These are phyloP conservation scores for Enteromius afrohamiltoni DNA, from an alignment of 2,797 vertebrate species.

Conservation along the genomic window DNA sequence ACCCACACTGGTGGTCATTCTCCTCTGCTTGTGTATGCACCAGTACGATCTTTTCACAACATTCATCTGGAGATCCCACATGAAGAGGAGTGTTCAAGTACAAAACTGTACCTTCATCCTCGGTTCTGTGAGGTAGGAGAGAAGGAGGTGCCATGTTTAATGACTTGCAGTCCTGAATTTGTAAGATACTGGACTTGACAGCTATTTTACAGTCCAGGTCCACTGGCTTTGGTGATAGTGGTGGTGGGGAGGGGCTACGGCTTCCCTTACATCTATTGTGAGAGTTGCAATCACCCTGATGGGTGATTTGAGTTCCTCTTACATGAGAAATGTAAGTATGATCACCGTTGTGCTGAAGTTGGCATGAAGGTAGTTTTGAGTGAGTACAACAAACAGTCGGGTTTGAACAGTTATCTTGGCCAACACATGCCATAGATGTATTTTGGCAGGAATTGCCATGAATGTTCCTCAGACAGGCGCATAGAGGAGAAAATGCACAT, in stretches of 20 bases:
- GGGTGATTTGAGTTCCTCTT: slow-evolving; percentile 62
- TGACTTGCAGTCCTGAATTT: slow-evolving; percentile 70
- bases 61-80: slow-evolving; percentile 5
- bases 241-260: slow-evolving; percentile 86
- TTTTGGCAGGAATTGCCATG: slow-evolving; percentile 84
- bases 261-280: slow-evolving; percentile 75
- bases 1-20: slow-evolving; percentile 68
- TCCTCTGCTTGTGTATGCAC: slow-evolving; percentile 25
- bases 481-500: slow-evolving; percentile 72
- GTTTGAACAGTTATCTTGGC: slow-evolving; percentile 73
- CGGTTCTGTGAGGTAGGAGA: slow-evolving; percentile 82
- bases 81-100: background rate
- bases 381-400: slow-evolving; percentile 76
- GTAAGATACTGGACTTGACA: slow-evolving; percentile 69
- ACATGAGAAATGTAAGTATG: slow-evolving; percentile 61
- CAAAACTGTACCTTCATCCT: slow-evolving; percentile 54
- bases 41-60: background rate
- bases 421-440: slow-evolving; percentile 76
- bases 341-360: slow-evolving; percentile 67
- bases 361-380: slow-evolving; percentile 73
- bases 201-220: slow-evolving; percentile 78
- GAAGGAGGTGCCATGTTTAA: slow-evolving; percentile 79
- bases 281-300: slow-evolving; percentile 67
- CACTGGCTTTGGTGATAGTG: slow-evolving; percentile 85
- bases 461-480: slow-evolving; percentile 81